Percentiles rank a stretch among this genome's conserved stretches.
These are phyloP conservation scores for Cossypha dichroa DNA, from an alignment of 2,797 vertebrate genomes.

Conservation along the genomic window DNA sequence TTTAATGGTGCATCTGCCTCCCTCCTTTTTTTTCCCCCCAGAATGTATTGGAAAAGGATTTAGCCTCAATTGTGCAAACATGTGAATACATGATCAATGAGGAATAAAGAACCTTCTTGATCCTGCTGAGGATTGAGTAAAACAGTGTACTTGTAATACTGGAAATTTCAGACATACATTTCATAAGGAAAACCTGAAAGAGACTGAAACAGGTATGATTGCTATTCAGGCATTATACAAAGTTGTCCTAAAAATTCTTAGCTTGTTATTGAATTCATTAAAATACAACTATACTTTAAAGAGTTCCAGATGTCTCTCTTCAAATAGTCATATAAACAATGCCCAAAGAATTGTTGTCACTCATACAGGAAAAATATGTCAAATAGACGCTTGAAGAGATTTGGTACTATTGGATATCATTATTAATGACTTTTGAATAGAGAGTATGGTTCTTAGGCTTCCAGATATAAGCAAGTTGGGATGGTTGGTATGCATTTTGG, in stretches of 20 bases:
- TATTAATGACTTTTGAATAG: background rate
- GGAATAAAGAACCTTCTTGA: background rate
- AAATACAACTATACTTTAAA: background rate
- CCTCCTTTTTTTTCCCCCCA: rapidly evolving
- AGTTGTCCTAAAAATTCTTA: background rate
- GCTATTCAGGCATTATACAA: background rate
- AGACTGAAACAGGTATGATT: background rate
- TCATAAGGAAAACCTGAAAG: background rate
- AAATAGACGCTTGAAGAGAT: background rate
- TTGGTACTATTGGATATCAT: background rate
- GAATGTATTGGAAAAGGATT: background rate
- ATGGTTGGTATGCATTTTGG: background rate
- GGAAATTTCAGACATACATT: background rate
- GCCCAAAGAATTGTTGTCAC: background rate
- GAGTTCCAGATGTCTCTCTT: background rate
- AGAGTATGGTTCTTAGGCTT: background rate
- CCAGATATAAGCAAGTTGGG: background rate
- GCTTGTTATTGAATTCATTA: background rate
- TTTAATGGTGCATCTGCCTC: background rate
- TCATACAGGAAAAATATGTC: background rate
- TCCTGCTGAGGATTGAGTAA: background rate
- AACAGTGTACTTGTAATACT: background rate
- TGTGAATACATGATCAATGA: background rate
- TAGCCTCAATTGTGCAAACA: background rate
- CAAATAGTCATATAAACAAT: background rate